Base-by-base conservation (phyloP, 2,888 invertebrate species). In the Tetanocera ferruginea region DNA sequence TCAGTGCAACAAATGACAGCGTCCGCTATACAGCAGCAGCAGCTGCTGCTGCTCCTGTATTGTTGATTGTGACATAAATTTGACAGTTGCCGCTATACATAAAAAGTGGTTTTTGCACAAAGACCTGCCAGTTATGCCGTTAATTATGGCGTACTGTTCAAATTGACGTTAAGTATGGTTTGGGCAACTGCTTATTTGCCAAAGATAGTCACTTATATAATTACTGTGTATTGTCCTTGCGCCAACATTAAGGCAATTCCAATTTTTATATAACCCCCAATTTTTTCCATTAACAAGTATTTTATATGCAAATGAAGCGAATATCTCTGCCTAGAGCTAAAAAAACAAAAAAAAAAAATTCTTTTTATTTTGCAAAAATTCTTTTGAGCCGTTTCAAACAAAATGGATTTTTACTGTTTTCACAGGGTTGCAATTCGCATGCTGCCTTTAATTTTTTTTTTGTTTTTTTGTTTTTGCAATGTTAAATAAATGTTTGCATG, bases 1-100 rank as follows among this genome's bases (percentile, higher is more conserved):
- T 64, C 74, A 66, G 17, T 37, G 34, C 28, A 28, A 6, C 62
- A 43, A 73, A 19, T 72, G 72, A 37, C 72, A 72, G 72, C 72
- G 19, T 37, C 5, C 31, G 55, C 3, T 25, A 34, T 55, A 60
- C 11, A n/a, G 55, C 37, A 34, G 72, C 55, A n/a, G 57, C 23
- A 31, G 72, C 55, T 11, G 71, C 51, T 19, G 69, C 49, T 2
- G 23, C 43, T n/a, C 28, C 70, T 19, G 51, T 31, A n/a, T 23
- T 19, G 49, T 5, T 55, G 55, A 28, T 55, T 71, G 71, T 19
- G 52, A 55, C 55, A 71, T 23, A 55, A 71, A 55, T 71, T 9
- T 31, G 51, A 71, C 57, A 60, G 57, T 28, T 60, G 25, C 23
- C 25, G 57, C 11, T 23, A 25, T 25, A 23, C 4, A 23, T 28